Conservation (phyloP, 2,888 invertebrate species). For the Lysandra bellargus region DNA sequence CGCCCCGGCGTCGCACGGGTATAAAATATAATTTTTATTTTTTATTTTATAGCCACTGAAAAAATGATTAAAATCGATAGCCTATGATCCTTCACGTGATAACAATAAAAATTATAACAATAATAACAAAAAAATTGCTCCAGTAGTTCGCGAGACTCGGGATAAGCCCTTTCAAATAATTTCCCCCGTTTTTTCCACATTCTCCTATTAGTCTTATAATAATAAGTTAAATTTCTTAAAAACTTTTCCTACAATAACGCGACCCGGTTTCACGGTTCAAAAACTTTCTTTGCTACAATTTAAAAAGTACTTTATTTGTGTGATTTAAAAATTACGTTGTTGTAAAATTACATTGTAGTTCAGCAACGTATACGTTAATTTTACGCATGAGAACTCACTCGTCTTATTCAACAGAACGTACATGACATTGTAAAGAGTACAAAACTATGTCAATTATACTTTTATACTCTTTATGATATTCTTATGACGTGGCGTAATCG, state of each 20-base stretch:
- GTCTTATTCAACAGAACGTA: not conserved
- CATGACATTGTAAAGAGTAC: slow-evolving; percentile 12
- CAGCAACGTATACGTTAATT: slow-evolving; percentile 21
- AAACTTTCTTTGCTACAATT: slow-evolving; percentile 17
- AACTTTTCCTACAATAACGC: slow-evolving; percentile 11
- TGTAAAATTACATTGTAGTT: slow-evolving; percentile 20
- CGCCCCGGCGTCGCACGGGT: too few species aligned
- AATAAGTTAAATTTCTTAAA: not conserved
- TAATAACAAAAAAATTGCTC: too few species aligned
- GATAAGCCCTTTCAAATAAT: too few species aligned
- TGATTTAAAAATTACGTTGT: slow-evolving; percentile 7
- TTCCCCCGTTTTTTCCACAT: too few species aligned
- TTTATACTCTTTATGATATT: not conserved
- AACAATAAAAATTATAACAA: too few species aligned
- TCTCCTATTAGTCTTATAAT: not conserved
- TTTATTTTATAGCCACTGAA: too few species aligned
- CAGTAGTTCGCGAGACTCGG: too few species aligned
- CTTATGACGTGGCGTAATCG: not conserved
- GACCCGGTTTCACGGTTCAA: slow-evolving; percentile 15
- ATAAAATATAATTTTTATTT: too few species aligned
- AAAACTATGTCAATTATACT: not conserved
- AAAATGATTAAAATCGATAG: too few species aligned
- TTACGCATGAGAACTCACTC: slow-evolving; percentile 17
- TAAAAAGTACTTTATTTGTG: slow-evolving; percentile 6
- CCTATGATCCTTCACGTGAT: too few species aligned